phyloP scores from a whole-genome alignment of 2,797 vertebrate genomes.

The Oreonectes daqikongensis region DNA sequence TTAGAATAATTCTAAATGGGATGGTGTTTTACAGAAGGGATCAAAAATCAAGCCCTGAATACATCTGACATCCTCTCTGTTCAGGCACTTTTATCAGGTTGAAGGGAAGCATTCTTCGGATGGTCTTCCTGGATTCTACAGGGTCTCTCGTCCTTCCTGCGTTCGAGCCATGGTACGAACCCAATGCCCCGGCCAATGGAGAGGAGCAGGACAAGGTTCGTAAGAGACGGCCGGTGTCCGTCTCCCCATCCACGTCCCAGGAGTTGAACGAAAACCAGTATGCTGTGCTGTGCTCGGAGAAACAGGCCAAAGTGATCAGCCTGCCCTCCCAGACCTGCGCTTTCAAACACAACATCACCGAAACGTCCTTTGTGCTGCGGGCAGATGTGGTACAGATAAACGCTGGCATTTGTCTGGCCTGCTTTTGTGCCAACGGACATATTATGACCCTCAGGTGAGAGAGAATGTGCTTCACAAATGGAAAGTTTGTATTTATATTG shows the following conservation, averaged over 20 bases:
- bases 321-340: constrained; percentile 94
- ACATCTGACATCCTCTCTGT: not conserved
- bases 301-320: constrained; percentile 96
- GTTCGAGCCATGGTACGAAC: constrained; percentile 90
- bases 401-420: constrained; percentile 89
- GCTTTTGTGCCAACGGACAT: constrained; percentile 98
- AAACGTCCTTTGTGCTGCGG: constrained; percentile 95
- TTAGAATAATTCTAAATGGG: too few relatives aligned
- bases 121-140: constrained; percentile 91
- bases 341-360: constrained; percentile 97
- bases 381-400: constrained; percentile 92
- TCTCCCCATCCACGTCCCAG: constrained; percentile 94
- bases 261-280: constrained; percentile 95
- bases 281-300: constrained; percentile 97
- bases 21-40: too few relatives aligned
- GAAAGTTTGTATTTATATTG: constrained; percentile 2
- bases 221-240: constrained; percentile 86
- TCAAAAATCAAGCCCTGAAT: too few relatives aligned
- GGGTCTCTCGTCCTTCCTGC: constrained; percentile 86
- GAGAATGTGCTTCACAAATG: not conserved
- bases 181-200: constrained; percentile 87
- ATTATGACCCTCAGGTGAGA: constrained; percentile 98
- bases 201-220: constrained; percentile 85
- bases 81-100: constrained; percentile 91
- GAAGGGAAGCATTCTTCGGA: constrained; percentile 91